Conservation (phyloP, 2,888 invertebrate genomes). For the Epirrhoe alternata region DNA sequence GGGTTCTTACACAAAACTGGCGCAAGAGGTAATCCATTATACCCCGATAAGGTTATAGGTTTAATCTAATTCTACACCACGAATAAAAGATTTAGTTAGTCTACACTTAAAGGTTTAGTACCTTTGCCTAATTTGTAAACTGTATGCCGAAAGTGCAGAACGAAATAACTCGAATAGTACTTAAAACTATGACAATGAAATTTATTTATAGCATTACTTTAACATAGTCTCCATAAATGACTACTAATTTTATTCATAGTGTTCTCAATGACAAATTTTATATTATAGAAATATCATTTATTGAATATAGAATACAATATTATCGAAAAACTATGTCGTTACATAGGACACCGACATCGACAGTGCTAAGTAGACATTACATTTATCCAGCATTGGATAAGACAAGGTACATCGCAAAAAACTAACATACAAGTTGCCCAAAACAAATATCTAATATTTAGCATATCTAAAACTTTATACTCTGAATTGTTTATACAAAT, state of each 20-base stretch:
- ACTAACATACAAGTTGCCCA: slow-evolving; percentile 73
- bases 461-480: slow-evolving; percentile 78
- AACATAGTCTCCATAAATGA: slow-evolving; percentile 78
- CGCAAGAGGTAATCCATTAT: slow-evolving; percentile 62
- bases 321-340: slow-evolving; percentile 82
- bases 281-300: slow-evolving; percentile 83
- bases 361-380: slow-evolving; percentile 76
- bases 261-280: slow-evolving; percentile 82
- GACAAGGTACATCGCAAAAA: slow-evolving; percentile 72
- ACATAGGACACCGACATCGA: slow-evolving; percentile 81
- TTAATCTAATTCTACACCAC: slow-evolving; percentile 78
- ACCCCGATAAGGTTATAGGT: slow-evolving; percentile 67
- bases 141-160: slow-evolving; percentile 82
- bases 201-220: slow-evolving; percentile 79
- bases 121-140: slow-evolving; percentile 76
- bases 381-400: slow-evolving; percentile 75
- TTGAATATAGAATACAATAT: slow-evolving; percentile 84
- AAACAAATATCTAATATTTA: slow-evolving; percentile 69
- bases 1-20: slow-evolving; percentile 51
- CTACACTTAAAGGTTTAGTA: slow-evolving; percentile 71
- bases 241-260: slow-evolving; percentile 76
- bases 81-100: slow-evolving; percentile 76
- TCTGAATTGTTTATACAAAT: slow-evolving; percentile 82
- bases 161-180: slow-evolving; percentile 78
- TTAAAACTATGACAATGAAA: slow-evolving; percentile 84